A percentile compares a stretch with the other conserved stretches of the same genome.
phyloP scores from a whole-genome alignment of 2,113 vertebrate species.

The Micromys minutus region DNA sequence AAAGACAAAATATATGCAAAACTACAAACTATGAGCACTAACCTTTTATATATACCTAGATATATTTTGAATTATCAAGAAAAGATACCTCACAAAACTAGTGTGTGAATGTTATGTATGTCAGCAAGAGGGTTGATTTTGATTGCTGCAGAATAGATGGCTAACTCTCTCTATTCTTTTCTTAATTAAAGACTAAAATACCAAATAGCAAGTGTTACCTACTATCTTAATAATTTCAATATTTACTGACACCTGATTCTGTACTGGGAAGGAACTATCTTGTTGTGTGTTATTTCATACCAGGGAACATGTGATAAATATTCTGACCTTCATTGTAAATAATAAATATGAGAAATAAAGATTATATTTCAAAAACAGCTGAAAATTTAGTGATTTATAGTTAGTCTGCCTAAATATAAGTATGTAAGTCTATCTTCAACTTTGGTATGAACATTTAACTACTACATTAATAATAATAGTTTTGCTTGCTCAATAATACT shows the following conservation, averaged over 20 bases:
- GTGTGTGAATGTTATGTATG: neutral
- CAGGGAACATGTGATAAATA: neutral
- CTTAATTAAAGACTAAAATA: neutral
- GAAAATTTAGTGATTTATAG: conserved; percentile 18
- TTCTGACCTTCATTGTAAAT: neutral
- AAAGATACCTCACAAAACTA: neutral
- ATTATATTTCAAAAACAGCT: neutral
- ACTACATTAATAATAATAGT: neutral
- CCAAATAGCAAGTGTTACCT: neutral
- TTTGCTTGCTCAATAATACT: neutral
- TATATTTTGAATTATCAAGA: neutral
- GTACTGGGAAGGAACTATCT: neutral
- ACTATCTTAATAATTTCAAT: neutral
- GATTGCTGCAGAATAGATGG: neutral
- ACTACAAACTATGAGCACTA: neutral
- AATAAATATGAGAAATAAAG: neutral
- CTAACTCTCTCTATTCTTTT: neutral
- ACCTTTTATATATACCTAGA: neutral
- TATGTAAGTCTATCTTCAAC: neutral
- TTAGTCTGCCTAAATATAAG: neutral
- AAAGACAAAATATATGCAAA: neutral
- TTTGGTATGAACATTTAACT: conserved; percentile 8
- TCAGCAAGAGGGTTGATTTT: neutral
- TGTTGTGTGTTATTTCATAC: neutral
- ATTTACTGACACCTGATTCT: neutral